Conservation (phyloP, 2,888 invertebrate species). For the Carcina quercana region DNA sequence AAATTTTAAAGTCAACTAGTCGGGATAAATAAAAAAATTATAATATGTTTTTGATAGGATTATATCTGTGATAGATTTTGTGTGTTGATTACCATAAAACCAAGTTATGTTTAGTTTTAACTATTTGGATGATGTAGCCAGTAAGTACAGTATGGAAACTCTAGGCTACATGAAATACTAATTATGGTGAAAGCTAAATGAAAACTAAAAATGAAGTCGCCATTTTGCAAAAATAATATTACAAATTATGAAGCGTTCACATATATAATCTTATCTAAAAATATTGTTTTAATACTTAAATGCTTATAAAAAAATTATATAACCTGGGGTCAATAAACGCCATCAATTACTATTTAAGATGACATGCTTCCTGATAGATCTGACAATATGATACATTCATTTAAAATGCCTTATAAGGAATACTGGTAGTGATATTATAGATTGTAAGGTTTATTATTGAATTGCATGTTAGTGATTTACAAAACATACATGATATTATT, state of each 20-base stretch:
- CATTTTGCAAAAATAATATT: conserved; percentile 1
- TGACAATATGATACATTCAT: conserved; percentile 66
- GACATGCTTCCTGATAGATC: conserved; percentile 72
- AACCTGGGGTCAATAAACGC: conserved; percentile 44
- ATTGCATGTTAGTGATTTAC: conserved; percentile 55
- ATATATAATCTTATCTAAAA: too few relatives aligned
- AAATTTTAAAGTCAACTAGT: too few relatives aligned
- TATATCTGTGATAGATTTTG: too few relatives aligned
- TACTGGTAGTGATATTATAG: conserved; percentile 63
- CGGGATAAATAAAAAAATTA: too few relatives aligned
- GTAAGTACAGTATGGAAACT: too few relatives aligned
- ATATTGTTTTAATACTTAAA: too few relatives aligned
- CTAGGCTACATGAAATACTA: too few relatives aligned
- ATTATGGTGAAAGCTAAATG: not conserved
- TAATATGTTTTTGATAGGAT: too few relatives aligned
- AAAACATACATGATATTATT: conserved; percentile 34
- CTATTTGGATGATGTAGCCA: too few relatives aligned
- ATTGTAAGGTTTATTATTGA: conserved; percentile 48
- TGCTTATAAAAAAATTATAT: conserved; percentile 12
- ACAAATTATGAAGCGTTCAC: too few relatives aligned
- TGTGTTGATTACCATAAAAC: too few relatives aligned
- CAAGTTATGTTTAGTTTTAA: too few relatives aligned
- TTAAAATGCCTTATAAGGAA: conserved; percentile 69
- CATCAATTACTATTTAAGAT: conserved; percentile 66
- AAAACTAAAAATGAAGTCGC: not conserved